phyloP scores from a whole-genome alignment of 1,140 invertebrate species.

The Meloidogyne exigua region DNA sequence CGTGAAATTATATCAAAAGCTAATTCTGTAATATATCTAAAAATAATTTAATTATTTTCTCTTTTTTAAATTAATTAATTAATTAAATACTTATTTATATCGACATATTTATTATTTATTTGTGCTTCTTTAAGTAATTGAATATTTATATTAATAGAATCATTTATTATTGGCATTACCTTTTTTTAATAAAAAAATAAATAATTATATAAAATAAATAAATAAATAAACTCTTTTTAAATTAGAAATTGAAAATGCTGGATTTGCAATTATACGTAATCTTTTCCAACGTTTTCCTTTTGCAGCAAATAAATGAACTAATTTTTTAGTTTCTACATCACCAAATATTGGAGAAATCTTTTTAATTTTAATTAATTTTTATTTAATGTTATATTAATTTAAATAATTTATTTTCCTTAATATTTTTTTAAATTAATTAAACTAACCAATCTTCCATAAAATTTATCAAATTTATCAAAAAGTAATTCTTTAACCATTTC shows the following conservation, averaged over 20 bases:
- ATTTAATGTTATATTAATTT: too few species aligned
- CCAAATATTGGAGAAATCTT: slow-evolving; percentile 38
- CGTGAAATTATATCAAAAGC: slow-evolving; percentile 52
- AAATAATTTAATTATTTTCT: too few species aligned
- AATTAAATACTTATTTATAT: slow-evolving; percentile 32
- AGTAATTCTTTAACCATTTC: slow-evolving; percentile 26
- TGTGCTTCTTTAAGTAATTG: slow-evolving; percentile 35
- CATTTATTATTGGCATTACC: slow-evolving; percentile 54
- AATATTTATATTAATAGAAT: slow-evolving; percentile 48
- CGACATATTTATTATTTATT: slow-evolving; percentile 25
- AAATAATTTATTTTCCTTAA: too few species aligned
- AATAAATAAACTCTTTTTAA: slow-evolving; percentile 14
- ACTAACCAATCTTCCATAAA: slow-evolving; percentile 25
- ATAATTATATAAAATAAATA: not conserved
- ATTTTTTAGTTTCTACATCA: slow-evolving; percentile 30
- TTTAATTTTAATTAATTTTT: slow-evolving; percentile 12
- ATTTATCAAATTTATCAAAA: slow-evolving; percentile 32
- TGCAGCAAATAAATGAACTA: slow-evolving; percentile 50
- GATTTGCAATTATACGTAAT: slow-evolving; percentile 65
- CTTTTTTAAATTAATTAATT: not conserved
- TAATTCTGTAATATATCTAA: slow-evolving; percentile 48
- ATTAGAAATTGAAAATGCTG: slow-evolving; percentile 63
- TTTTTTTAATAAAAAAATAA: slow-evolving; percentile 50
- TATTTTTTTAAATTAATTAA: too few species aligned
- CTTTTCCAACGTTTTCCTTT: slow-evolving; percentile 64